Evolutionary conservation across 2,113 vertebrate genomes (phyloP), one percentile per base, ranked within the genome.

Genomic region (Scopus umbretta): DNA sequence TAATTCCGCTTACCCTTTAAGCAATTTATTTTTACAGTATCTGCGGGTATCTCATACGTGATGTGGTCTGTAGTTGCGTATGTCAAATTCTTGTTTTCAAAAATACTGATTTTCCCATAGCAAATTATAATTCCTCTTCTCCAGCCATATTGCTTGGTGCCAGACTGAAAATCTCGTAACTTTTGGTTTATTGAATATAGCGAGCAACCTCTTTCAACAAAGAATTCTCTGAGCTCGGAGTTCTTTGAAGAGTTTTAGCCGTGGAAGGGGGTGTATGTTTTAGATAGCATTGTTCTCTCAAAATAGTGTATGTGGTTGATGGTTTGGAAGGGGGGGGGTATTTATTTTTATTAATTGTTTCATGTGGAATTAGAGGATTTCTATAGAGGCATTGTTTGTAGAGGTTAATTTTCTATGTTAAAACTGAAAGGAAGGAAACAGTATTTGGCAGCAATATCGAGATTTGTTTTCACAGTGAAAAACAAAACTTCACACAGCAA

Each of bases 361-460:
- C 67, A 79, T 92, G 62, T 90, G 94, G 88, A 94, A 95, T 97
- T 90, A 82, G 90, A 18, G 89, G 43, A 84, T 95, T 88, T 98
- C 81, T 96, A 90, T 97, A 62, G 93, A 84, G 45, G 94, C 81
- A 94, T 97, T 97, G 92, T 97, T 97, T 96, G 34, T 72, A 91
- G 50, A 76, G 71, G 85, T 97, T 96, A 62, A 91, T 21, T 96
- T 94, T 94, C 91, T 95, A 21, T 81, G 83, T 94, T 95, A 96
- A 90, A 96, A 97, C 67, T 86, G 42, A 66, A 95, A 95, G 96
- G 96, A 96, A 92, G 95, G 81, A 97, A 96, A 85, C 38, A 0
- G 74, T 78, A 32, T 83, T 97, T 96, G 78, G 93, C 97, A 94
- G 53, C 68, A 93, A 63, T 66, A n/a, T 76, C 59, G 68, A 96